Base-by-base conservation (phyloP, 2,888 invertebrate genomes). In the Ornithoptera alexandrae region DNA sequence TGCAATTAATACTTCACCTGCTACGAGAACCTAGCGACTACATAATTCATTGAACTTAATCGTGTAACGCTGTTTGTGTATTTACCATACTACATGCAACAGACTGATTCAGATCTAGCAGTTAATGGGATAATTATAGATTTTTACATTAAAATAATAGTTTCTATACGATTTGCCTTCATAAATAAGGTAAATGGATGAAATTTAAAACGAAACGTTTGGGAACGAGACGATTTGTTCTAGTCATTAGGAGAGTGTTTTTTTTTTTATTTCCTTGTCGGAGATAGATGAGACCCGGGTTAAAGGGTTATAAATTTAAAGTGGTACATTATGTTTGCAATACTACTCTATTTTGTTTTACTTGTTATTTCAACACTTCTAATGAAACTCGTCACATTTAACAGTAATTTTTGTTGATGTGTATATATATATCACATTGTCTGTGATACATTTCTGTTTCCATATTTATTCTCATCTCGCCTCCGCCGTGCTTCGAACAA, bases 1-100 rank as follows among this genome's bases (percentile, higher is more conserved):
- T 50, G 30, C 63, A 53, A 30, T 63, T 24, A 53, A 53, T 63
- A 46, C 30, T 63, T 63, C 24, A 63, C 53, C 57, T 58, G 57
- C 57, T n/a, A 12, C 57, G 22, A 12, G 57, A 58, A 58, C 57
- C 20, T 24, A 22, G 20, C 22, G 22, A 15, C 22, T 58, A 22
- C 20, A 58, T 24, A 58, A 58, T 22, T 58, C 22, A 58, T 24
- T 58, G 57, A 58, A 30, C 30, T 60, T 60, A 60, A 17, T 60
- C 18, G 36, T 30, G 24, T 15, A 60, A n/a, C n/a, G 1, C 53
- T 53, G 53, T 53, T 53, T 53, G n/a, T n/a, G 53, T n/a, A 53
- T n/a, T 53, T n/a, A 53, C 30, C 18, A 53, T 53, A 53, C 18
- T n/a, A 53, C 4, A 8, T 7, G 6, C 1, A 53, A 53, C n/a